These are phyloP conservation scores for Strigamia transsilvanica DNA, from an alignment of 2,888 invertebrate species.

Conservation along the genomic window DNA sequence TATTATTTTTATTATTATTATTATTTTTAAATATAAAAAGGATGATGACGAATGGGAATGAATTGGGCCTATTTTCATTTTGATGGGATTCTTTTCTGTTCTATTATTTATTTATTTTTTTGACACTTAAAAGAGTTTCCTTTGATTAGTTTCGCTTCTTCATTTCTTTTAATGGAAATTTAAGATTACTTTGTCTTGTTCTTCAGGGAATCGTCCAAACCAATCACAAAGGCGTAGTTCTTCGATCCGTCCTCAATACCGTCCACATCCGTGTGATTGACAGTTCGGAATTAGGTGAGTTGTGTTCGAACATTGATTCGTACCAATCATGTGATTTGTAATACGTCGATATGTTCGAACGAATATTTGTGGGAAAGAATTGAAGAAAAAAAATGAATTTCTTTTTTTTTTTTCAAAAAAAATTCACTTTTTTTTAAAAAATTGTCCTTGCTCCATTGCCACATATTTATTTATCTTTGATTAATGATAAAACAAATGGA, in stretches of 20 bases:
- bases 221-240: constrained; percentile 19
- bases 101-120: background rate
- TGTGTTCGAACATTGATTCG: constrained; percentile 31
- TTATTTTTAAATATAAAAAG: background rate
- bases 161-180: constrained; percentile 39
- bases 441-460: too few species aligned
- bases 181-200: constrained; percentile 23
- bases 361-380: too few species aligned
- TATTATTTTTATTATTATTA: too few species aligned
- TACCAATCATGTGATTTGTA: too few species aligned
- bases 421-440: too few species aligned
- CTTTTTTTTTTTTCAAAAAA: too few species aligned
- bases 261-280: constrained; percentile 35
- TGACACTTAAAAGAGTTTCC: background rate
- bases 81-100: background rate
- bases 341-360: too few species aligned
- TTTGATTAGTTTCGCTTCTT: constrained; percentile 31
- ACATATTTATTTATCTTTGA: too few species aligned
- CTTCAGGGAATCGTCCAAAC: constrained; percentile 31
- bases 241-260: constrained; percentile 45
- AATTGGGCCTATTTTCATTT: constrained; percentile 10
- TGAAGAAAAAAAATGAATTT: too few species aligned
- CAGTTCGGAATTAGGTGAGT: constrained; percentile 30
- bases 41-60: constrained; percentile 11
- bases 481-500: too few species aligned